Percentiles rank a stretch among this genome's conserved stretches.
These are phyloP conservation scores for Hestina assimilis DNA, from an alignment of 1,140 invertebrate species.

Conservation along the genomic window DNA sequence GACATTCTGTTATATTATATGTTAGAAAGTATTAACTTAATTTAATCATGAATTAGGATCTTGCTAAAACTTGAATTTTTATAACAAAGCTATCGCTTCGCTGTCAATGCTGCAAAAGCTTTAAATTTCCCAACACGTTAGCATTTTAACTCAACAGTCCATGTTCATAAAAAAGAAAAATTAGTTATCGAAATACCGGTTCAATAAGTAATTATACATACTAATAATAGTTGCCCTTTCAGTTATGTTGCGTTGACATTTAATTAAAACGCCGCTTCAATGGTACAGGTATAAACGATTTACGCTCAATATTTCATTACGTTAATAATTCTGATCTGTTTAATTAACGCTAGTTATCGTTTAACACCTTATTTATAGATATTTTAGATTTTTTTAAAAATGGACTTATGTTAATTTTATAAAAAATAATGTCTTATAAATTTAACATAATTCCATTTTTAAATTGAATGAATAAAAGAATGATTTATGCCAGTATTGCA, in stretches of 20 bases:
- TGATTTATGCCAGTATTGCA: too few species aligned
- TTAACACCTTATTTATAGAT: neutral
- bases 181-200: conserved; percentile 29
- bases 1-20: too few species aligned
- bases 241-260: conserved; percentile 47
- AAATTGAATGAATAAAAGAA: too few species aligned
- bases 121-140: neutral
- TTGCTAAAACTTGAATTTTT: too few species aligned
- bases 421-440: too few species aligned
- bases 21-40: too few species aligned
- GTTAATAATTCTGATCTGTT: neutral
- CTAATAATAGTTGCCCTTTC: conserved; percentile 40
- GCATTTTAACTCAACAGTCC: neutral
- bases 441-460: too few species aligned
- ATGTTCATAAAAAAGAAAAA: neutral
- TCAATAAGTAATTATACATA: conserved; percentile 26
- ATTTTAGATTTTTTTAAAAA: too few species aligned
- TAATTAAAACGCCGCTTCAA: conserved; percentile 39
- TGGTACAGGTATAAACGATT: neutral
- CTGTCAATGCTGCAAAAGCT: neutral
- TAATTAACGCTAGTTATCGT: neutral
- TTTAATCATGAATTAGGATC: too few species aligned
- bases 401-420: too few species aligned
- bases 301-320: neutral
- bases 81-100: neutral